Evolutionary conservation across 2,113 vertebrate species (phyloP), one percentile per base, ranked within the genome.

Genomic region (Notechis scutatus): DNA sequence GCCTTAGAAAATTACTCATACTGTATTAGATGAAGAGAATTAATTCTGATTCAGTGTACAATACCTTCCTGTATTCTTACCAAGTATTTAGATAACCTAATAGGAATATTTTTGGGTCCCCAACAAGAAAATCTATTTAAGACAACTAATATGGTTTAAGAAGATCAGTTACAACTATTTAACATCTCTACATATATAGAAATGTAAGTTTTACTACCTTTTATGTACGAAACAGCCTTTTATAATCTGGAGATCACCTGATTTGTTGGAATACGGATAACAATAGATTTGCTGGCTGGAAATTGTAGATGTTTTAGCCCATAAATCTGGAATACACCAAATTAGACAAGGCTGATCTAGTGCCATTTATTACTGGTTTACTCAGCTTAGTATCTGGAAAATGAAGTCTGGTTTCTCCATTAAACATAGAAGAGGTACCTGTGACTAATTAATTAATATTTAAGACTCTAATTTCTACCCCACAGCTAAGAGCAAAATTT

Each of bases 401-500:
- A 93, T 54, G 0, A 85, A 91, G 0, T 59, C 39, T 94, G 74
- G 8, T 81, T 42, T 47, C 93, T 93, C 91, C 61, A 93, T 86
- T 92, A 94, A 21, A 90, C 81, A 91, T 54, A 89, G 9, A 1
- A 93, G 89, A 96, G 94, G 88, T 50, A 26, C 87, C 55, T 61
- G 74, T 39, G 15, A 52, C 45, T 90, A 90, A 86, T 0, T 86
- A 34, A 91, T 94, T 55, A 91, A 39, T 94, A 24, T 95, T 94
- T 93, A 95, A 55, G 95, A 95, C 56, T 91, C 12, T 50, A 54
- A 54, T 87, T 93, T 93, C 95, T 94, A 81, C 95, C 85, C 91
- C 94, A 91, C 91, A 95, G 45, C 85, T 95, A 45, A 93, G 92
- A 92, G 91, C 94, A 96, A 97, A 94, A 94, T 95, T 95, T 96